A percentile compares a stretch with the other conserved stretches of the same genome.
Conservation (phyloP, 2,888 invertebrate genomes). For the Phrixothrix hirtus region DNA sequence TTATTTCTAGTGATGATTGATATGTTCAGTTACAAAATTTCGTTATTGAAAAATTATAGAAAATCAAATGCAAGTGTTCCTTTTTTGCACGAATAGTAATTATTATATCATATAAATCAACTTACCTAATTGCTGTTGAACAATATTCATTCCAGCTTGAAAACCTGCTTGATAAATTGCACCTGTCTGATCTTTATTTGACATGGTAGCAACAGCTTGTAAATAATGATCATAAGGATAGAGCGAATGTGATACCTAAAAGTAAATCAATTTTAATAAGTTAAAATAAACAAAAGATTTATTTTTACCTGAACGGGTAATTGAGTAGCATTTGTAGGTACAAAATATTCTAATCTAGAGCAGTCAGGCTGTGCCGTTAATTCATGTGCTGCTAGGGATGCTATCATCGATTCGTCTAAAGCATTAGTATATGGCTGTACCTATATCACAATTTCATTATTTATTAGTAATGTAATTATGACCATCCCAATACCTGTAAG, state of each 20-base stretch:
- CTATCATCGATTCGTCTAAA: constrained; percentile 55
- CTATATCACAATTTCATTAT: constrained; percentile 35
- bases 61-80: not conserved
- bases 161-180: constrained; percentile 54
- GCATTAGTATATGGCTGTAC: constrained; percentile 51
- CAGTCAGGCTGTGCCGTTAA: constrained; percentile 49
- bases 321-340: constrained; percentile 50
- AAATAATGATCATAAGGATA: constrained; percentile 56
- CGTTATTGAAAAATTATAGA: too few relatives aligned
- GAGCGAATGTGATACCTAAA: constrained; percentile 47
- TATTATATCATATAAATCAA: too few relatives aligned
- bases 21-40: too few relatives aligned
- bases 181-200: constrained; percentile 47
- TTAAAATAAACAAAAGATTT: not conserved
- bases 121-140: constrained; percentile 51
- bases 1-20: too few relatives aligned
- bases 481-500: constrained; percentile 40
- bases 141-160: constrained; percentile 54
- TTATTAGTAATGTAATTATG: too few relatives aligned
- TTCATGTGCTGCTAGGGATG: constrained; percentile 52
- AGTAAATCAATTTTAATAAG: not conserved
- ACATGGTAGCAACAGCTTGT: constrained; percentile 52
- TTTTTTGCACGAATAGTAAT: too few relatives aligned
- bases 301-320: constrained; percentile 44
- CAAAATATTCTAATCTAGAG: constrained; percentile 57